A percentile compares a stretch with the other conserved stretches of the same genome.
These are phyloP conservation scores for Xenops minutus DNA, from an alignment of 2,797 vertebrate species.

Conservation along the genomic window DNA sequence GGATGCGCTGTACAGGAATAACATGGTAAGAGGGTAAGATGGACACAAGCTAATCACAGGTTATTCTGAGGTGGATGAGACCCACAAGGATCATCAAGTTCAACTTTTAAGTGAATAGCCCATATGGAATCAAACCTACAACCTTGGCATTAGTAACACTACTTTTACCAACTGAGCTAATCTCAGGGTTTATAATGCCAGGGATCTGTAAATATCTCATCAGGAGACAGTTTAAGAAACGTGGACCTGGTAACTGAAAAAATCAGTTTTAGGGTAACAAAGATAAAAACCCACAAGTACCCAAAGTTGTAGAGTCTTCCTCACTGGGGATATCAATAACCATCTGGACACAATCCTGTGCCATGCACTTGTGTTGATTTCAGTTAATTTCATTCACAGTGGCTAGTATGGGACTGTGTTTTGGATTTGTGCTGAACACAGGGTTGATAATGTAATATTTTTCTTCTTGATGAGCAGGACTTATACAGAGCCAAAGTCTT, in stretches of 20 bases:
- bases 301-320: not conserved
- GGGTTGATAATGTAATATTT: not conserved
- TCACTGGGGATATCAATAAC: not conserved
- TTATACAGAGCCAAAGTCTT: not conserved
- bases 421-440: not conserved
- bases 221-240: not conserved
- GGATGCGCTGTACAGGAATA: not conserved
- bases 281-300: not conserved
- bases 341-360: no score
- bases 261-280: not conserved
- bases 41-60: not conserved
- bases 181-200: not conserved
- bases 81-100: not conserved
- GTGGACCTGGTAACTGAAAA: not conserved
- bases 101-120: not conserved
- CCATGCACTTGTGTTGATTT: not conserved
- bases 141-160: not conserved
- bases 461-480: not conserved
- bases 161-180: not conserved
- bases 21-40: not conserved
- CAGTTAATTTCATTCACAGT: not conserved
- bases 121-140: not conserved
- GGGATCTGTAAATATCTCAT: not conserved
- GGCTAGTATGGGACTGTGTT: not conserved
- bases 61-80: not conserved